Evolutionary conservation across 2,888 invertebrate species (phyloP).

Genomic region (Drosophila longiperda): DNA sequence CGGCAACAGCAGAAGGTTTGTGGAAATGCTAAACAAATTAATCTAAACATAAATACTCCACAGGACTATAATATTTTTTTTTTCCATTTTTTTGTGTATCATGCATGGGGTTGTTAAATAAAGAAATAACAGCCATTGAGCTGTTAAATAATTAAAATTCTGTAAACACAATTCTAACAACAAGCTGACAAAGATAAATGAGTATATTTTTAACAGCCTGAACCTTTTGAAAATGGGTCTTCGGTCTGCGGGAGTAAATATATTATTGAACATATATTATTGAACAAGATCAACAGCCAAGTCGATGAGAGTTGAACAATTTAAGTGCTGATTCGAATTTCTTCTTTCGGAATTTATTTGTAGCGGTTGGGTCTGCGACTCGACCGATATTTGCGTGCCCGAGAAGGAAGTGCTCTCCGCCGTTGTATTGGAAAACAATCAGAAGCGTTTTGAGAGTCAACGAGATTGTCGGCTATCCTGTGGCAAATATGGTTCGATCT

Average conservation of each 20-base stretch:
- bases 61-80: neutral
- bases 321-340: neutral
- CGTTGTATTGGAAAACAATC: slow-evolving; percentile 1
- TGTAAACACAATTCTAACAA: neutral
- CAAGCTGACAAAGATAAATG: neutral
- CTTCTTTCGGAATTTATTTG: neutral
- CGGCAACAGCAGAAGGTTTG: slow-evolving; percentile 35
- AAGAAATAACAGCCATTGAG: neutral
- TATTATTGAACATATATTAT: neutral
- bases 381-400: slow-evolving; percentile 68
- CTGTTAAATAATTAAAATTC: neutral
- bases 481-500: slow-evolving; percentile 88
- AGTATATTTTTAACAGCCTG: neutral
- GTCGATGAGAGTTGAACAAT: neutral
- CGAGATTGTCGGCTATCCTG: slow-evolving; percentile 89
- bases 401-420: slow-evolving; percentile 43
- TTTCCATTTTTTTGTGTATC: neutral
- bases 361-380: slow-evolving; percentile 73
- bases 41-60: neutral
- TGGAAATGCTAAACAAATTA: neutral
- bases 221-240: neutral
- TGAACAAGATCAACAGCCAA: neutral
- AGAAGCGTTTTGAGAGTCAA: slow-evolving; percentile 85
- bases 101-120: neutral
- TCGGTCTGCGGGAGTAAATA: neutral